Percentiles rank a stretch among this genome's conserved stretches.
phyloP scores from a whole-genome alignment of 2,797 vertebrate genomes.

The Acipenser transmontanus region DNA sequence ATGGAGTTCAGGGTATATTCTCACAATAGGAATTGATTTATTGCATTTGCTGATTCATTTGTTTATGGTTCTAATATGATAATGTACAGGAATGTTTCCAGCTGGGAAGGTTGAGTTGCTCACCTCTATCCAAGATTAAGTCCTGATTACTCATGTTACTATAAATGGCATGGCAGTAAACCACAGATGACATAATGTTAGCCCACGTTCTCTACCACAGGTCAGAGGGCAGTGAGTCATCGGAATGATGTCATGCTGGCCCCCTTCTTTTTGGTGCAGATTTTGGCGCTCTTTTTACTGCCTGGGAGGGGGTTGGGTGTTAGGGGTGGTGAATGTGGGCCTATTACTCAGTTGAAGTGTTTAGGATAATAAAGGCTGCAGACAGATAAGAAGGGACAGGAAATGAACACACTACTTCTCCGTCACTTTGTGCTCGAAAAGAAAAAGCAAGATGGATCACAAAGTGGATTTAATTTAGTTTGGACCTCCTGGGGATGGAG shows the following conservation, averaged over 20 bases:
- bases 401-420: conserved; percentile 36
- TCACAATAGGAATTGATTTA: no score
- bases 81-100: background rate
- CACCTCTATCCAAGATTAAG: background rate
- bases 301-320: conserved; percentile 11
- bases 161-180: conserved; percentile 8
- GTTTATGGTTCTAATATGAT: no score
- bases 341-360: conserved; percentile 38
- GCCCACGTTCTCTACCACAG: conserved; percentile 44
- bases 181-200: conserved; percentile 48
- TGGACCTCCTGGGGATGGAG: no score
- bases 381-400: conserved; percentile 24
- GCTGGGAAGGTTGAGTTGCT: background rate
- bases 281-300: conserved; percentile 31
- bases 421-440: background rate
- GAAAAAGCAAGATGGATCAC: background rate
- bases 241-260: conserved; percentile 49
- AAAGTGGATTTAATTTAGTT: no score
- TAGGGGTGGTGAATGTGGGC: conserved; percentile 28
- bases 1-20: no score
- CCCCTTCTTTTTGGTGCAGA: conserved; percentile 39
- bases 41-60: no score
- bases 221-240: conserved; percentile 50
- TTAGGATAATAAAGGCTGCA: conserved; percentile 37
- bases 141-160: background rate